Evolutionary conservation across 2,888 invertebrate genomes (phyloP), one percentile per base, ranked within the genome.

Genomic region (Caenorhabditis sp.): DNA sequence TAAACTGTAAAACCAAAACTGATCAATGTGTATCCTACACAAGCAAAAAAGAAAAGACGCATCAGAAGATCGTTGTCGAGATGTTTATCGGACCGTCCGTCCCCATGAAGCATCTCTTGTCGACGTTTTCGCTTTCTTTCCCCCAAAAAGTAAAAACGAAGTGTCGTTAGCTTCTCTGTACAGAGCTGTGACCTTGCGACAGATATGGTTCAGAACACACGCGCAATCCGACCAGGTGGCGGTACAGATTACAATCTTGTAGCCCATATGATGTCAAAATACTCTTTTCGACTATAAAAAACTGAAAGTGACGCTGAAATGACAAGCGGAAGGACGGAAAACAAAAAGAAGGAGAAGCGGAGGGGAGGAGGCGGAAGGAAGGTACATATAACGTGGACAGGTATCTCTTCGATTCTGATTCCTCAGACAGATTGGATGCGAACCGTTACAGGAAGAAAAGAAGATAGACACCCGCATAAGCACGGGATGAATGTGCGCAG

Each of bases 181-280:
- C 35, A 35, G 51, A 65, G 64, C 51, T 60, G 51, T 60, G 37
- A 60, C 60, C 51, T 51, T 70, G 60, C 50, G 61, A 51, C 37
- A 61, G 53, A 60, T 20, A 47, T n/a, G 51, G 60, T 70, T 70
- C 70, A 70, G 70, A 70, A 70, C 60, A 70, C 60, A 61, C 20
- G 40, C 40, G 40, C 13, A 40, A 40, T 50, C 35, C 26, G 40
- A 28, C 18, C 40, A 44, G 55, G 24, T 18, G 47, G 24, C n/a
- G 22, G 22, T 55, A 37, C 13, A 60, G 69, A 69, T 69, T 32
- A 32, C 58, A 4, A 69, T 69, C 69, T 47, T 60, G 60, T 60
- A 70, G 51, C 68, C 32, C 58, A 58, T 58, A 58, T 44, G 56
- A 44, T 68, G 20, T 32, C 58, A 47, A 69, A 55, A 55, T 68